These are phyloP conservation scores for Pterocles gutturalis DNA, from an alignment of 2,113 vertebrate genomes.

Conservation along the genomic window DNA sequence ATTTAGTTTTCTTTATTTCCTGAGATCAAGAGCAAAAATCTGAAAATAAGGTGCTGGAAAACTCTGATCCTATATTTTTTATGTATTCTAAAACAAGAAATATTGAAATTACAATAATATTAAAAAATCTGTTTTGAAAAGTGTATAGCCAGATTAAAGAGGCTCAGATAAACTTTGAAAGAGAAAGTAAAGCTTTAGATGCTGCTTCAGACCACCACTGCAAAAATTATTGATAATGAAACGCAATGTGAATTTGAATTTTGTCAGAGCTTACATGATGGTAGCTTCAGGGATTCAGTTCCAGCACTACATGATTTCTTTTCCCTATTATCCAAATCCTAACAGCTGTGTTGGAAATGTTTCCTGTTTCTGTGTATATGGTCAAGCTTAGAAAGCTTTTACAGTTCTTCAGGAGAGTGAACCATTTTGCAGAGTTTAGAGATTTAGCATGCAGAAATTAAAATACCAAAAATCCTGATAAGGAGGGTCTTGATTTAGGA, in stretches of 20 bases:
- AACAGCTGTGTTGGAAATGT: neutral
- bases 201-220: neutral
- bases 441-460: neutral
- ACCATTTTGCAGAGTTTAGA: neutral
- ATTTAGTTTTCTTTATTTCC: neutral
- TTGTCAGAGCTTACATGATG: neutral
- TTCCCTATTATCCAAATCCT: accelerated
- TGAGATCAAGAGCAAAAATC: neutral
- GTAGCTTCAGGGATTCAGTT: neutral
- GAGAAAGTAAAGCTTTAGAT: neutral
- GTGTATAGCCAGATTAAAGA: neutral
- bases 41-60: neutral
- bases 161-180: neutral
- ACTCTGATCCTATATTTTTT: neutral
- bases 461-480: neutral
- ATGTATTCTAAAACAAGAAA: neutral
- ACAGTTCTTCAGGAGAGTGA: neutral
- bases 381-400: neutral
- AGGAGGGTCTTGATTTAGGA: neutral
- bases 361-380: neutral
- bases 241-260: neutral
- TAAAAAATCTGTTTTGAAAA: neutral
- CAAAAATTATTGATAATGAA: neutral
- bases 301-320: neutral
- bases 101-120: neutral